These are phyloP conservation scores for Paraplagusia blochii DNA, from an alignment of 2,113 vertebrate genomes.

Conservation along the genomic window DNA sequence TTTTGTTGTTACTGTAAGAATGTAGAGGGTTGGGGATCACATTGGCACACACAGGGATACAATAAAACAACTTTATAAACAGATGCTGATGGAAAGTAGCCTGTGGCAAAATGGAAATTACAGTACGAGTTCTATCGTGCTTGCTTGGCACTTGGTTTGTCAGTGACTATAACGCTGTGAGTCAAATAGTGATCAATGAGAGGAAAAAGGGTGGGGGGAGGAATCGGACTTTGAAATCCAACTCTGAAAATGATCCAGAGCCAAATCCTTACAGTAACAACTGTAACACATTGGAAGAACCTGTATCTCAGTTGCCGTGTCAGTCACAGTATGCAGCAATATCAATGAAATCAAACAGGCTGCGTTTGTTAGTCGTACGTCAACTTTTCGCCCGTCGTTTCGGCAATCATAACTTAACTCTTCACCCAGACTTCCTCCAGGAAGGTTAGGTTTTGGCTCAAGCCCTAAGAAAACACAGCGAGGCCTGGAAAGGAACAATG, in stretches of 20 bases:
- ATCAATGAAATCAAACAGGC: constrained; percentile 11
- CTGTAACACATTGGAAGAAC: constrained; percentile 7
- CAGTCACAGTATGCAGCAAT: constrained; percentile 12
- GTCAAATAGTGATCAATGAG: constrained; percentile 62
- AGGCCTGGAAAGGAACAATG: constrained; percentile 42
- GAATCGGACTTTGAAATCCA: constrained; percentile 50
- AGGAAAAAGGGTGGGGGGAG: constrained; percentile 36
- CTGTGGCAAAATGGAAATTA: constrained; percentile 78
- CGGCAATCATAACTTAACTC: constrained; percentile 11
- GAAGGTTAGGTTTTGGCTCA: constrained; percentile 42
- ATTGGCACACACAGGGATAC: constrained; percentile 62
- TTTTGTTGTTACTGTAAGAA: constrained; percentile 29
- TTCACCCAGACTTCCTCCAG: constrained; percentile 28
- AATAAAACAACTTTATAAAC: constrained; percentile 63
- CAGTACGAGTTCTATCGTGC: constrained; percentile 72
- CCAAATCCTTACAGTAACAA: constrained; percentile 33
- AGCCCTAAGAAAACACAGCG: constrained; percentile 52
- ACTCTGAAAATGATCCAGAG: constrained; percentile 28
- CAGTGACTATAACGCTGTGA: constrained; percentile 70
- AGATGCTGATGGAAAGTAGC: constrained; percentile 76
- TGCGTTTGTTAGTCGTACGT: constrained; percentile 12
- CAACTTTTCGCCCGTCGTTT: constrained; percentile 39
- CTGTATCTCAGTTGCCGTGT: constrained; percentile 10
- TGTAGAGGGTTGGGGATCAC: constrained; percentile 37
- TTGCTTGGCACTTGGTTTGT: constrained; percentile 78